phyloP scores from a whole-genome alignment of 2,888 invertebrate species.

The Schizaphis graminum region DNA sequence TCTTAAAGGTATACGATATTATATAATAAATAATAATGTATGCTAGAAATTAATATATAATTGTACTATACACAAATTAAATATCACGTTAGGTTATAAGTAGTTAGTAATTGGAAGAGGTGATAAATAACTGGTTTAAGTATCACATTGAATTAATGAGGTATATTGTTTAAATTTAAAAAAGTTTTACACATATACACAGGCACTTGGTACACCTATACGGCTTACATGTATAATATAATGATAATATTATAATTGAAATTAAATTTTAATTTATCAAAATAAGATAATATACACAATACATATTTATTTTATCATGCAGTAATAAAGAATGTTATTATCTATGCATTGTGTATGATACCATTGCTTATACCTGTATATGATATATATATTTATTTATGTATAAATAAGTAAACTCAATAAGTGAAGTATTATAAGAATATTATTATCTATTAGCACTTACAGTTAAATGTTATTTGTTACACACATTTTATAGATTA shows the following conservation, averaged over 20 bases:
- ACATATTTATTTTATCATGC: neutral
- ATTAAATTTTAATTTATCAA: neutral
- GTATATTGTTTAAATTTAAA: neutral
- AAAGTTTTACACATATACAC: neutral
- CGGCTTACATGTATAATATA: neutral
- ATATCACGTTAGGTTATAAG: neutral
- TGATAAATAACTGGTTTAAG: neutral
- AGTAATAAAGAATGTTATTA: neutral
- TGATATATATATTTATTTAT: no score
- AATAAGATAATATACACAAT: neutral
- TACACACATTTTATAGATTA: neutral
- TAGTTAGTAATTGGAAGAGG: neutral
- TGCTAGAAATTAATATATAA: neutral
- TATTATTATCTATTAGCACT: neutral
- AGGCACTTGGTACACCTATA: neutral
- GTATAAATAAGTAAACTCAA: neutral
- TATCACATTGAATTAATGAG: neutral
- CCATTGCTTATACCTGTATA: neutral
- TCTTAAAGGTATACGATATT: constrained; percentile 74
- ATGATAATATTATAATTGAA: neutral
- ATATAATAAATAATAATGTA: neutral
- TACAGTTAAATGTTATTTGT: neutral
- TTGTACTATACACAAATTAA: neutral
- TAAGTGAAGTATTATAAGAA: neutral
- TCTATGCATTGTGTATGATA: neutral